Evolutionary conservation across 2,113 vertebrate species (phyloP), one percentile per base, ranked within the genome.

Genomic region (Otolemur garnettii): DNA sequence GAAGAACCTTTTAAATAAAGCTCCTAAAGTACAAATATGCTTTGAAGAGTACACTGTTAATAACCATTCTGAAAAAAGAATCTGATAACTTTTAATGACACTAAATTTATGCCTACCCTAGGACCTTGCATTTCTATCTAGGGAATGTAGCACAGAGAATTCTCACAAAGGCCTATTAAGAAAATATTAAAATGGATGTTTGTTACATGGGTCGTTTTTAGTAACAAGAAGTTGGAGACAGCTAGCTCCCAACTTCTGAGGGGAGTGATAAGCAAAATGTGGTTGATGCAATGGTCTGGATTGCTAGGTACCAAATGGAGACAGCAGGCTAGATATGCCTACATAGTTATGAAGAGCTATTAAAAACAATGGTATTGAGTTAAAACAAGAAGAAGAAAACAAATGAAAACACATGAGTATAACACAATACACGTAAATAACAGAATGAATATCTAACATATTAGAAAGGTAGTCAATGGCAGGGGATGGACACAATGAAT

Each of bases 1-100:
- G 18, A 74, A 85, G 26, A 96, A 45, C 35, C 92, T 94, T 30
- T 96, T 87, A 53, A 96, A 75, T 90, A 84, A 86, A 83, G 90
- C 55, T 94, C 30, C 14, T 55, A 88, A 90, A 69, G 3, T 83
- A 53, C 21, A 87, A 55, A 77, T 80, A 1, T 86, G 53, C 28
- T 90, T 71, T 87, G 35, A n/a, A 74, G 21, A 69, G 12, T 18
- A 84, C 17, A 79, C 9, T 53, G 11, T 64, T 75, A 88, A 30
- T 4, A 77, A 28, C 42, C 42, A 90, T 96, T 93, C n/a, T 86
- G 50, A 38, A 81, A 81, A 89, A 55, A 69, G 45, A 38, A 50
- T 38, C 33, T 42, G 53, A 35, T 79, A 45, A 17, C 2, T 50
- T 68, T 68, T 78, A 83, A 26, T 93, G 77, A 50, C 79, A 74